Evolutionary conservation across 1,140 invertebrate species (phyloP).

Genomic region (Anoplophora glabripennis): DNA sequence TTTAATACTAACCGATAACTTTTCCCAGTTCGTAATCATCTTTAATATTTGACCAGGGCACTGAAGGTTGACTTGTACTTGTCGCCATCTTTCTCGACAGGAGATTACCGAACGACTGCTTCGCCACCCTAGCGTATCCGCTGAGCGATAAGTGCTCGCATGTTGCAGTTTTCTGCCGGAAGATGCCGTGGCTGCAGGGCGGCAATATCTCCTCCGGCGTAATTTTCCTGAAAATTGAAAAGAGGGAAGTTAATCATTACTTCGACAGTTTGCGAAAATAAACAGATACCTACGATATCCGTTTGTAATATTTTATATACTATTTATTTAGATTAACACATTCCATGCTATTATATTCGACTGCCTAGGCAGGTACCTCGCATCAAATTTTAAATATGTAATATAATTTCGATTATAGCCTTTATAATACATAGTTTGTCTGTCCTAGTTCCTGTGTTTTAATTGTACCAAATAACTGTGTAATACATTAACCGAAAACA

Average conservation of each 20-base stretch:
- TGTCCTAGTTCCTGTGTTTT: no score
- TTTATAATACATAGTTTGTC: no score
- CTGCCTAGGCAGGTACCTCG: no score
- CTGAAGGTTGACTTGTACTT: conserved; percentile 57
- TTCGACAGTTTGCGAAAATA: neutral
- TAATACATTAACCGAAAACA: no score
- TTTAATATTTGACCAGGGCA: conserved; percentile 86
- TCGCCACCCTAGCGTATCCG: conserved; percentile 50
- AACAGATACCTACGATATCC: no score
- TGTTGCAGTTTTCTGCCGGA: conserved; percentile 60
- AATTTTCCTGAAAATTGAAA: conserved; percentile 55
- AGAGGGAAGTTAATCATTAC: neutral
- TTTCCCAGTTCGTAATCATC: conserved; percentile 93
- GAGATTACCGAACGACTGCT: conserved; percentile 56
- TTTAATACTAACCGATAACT: conserved; percentile 71
- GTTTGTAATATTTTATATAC: no score
- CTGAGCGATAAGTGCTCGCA: conserved; percentile 42
- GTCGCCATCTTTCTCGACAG: conserved; percentile 71
- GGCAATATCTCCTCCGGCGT: conserved; percentile 58
- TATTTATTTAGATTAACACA: no score
- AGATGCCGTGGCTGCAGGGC: conserved; percentile 62
- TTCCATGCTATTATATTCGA: no score
- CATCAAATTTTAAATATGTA: no score
- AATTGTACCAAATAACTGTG: no score
- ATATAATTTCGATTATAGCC: no score